Base-by-base conservation (phyloP, 2,797 vertebrate species). In the Danio choprae region DNA sequence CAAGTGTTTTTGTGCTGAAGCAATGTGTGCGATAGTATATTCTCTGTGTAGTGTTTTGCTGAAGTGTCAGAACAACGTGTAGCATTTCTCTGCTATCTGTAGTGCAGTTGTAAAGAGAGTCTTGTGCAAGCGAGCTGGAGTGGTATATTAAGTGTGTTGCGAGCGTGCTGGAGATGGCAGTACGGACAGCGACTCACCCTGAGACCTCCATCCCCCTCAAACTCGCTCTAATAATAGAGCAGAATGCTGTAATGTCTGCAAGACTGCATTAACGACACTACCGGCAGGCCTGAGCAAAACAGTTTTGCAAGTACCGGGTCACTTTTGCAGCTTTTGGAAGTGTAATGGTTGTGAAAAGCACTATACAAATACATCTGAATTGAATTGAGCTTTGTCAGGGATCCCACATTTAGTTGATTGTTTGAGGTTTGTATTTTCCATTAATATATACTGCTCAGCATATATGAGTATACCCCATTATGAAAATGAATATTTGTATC, bases 211-310 rank as follows among this genome's bases (percentile, higher is more conserved):
- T 8, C 73, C 81, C 41, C 59, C 79, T 40, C 3, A 64, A 65
- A 60, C 71, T 50, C 41, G 13, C 72, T 4, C 75, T 85, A 83
- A 76, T 73, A 77, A 83, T 85, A 85, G 75, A 16, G 15, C 12
- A 77, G 82, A 84, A 77, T 87, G 71, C 40, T 29, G 81, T 85
- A 72, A 85, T 74, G 84, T 84, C 86, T 85, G 80, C 63, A 72
- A 53, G 68, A 50, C 50, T 68, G 13, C 36, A 58, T 68, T 87
- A 81, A 68, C 22, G 53, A 29, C 73, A 16, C 58, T 62, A 59
- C 71, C 44, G 12, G 71, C 29, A 58, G 50, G 10, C 43, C 9
- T 40, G 67, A 74, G 53, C 11, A 36, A 51, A 44, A 71, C 5
- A 43, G 7, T 16, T 58, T 44, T 58, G 41, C n/a, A 51, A 40